Evolutionary conservation across 2,797 vertebrate genomes (phyloP), one percentile per base, ranked within the genome.

Genomic region (Alfaro cultratus): DNA sequence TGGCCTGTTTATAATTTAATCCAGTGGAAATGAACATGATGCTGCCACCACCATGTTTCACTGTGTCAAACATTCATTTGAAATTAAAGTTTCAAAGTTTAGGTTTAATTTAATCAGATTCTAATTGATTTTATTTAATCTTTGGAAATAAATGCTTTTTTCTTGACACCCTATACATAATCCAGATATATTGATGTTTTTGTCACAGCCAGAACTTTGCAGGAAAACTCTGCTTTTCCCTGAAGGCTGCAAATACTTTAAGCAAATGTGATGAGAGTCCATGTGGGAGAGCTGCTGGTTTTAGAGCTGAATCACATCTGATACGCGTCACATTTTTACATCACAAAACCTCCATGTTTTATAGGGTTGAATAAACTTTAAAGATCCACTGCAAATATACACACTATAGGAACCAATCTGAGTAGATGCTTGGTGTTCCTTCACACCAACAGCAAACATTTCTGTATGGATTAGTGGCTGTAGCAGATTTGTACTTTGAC

Each of bases 401-500:
- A 57, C 81, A 6, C 10, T 4, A 55, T 8, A 12, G 23, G 45
- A 7, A 71, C 11, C 77, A 67, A 31, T 6, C 13, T 70, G 55
- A 60, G 70, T 45, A 43, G 64, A 78, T 46, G 49, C 34, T 75
- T 51, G 76, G 76, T 81, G 79, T 87, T 85, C 34, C 78, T 75
- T 74, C 39, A 51, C 26, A 41, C 4, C 43, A 7, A 82, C 18
- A 9, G 79, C 43, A 89, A 90, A 92, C 85, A 92, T 78, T 60
- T 55, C 47, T 3, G 75, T 62, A 91, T 86, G 80, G 85, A 93
- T 91, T 29, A 21, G 77, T 53, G 23, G 62, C 78, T 85, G 81
- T 81, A 77, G 76, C 36, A 23, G 62, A 16, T 78, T 60, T 29
- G 85, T 39, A 90, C 90, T 90, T 90, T 92, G 80, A 81, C 80